phyloP scores from a whole-genome alignment of 2,113 vertebrate genomes.

The Brienomyrus longianalis region DNA sequence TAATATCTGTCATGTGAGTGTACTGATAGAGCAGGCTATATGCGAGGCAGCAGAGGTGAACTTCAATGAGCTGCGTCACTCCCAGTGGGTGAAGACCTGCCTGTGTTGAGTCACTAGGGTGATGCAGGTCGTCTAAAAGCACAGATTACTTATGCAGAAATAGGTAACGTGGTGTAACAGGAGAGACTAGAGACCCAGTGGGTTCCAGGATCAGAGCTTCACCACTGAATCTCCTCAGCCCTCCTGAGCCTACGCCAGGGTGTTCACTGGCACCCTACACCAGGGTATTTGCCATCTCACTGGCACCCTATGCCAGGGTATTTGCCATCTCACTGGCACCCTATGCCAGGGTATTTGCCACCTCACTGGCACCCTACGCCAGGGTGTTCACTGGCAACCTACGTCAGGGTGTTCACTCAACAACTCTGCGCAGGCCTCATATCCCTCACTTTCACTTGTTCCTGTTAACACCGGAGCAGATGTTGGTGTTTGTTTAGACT shows the following conservation, averaged over 20 bases:
- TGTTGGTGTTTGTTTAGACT: conserved; percentile 45
- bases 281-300: background rate
- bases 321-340: background rate
- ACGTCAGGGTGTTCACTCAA: background rate
- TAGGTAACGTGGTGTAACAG: background rate
- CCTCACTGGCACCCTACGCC: background rate
- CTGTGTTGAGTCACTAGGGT: background rate
- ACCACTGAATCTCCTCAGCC: background rate
- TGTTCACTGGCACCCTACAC: background rate
- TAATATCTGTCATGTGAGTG: background rate
- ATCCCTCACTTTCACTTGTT: background rate
- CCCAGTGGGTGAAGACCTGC: background rate
- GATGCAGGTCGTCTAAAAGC: background rate
- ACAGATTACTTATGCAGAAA: background rate
- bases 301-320: background rate
- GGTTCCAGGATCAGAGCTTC: background rate
- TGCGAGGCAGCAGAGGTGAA: background rate
- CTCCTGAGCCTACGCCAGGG: background rate
- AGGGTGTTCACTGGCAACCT: too few relatives aligned
- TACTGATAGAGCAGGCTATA: background rate
- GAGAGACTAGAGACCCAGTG: background rate
- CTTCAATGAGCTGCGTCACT: background rate
- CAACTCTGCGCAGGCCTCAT: background rate
- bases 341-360: background rate
- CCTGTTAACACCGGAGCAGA: conserved; percentile 27